These are phyloP conservation scores for Naja naja DNA, from an alignment of 2,113 vertebrate species.

Conservation along the genomic window DNA sequence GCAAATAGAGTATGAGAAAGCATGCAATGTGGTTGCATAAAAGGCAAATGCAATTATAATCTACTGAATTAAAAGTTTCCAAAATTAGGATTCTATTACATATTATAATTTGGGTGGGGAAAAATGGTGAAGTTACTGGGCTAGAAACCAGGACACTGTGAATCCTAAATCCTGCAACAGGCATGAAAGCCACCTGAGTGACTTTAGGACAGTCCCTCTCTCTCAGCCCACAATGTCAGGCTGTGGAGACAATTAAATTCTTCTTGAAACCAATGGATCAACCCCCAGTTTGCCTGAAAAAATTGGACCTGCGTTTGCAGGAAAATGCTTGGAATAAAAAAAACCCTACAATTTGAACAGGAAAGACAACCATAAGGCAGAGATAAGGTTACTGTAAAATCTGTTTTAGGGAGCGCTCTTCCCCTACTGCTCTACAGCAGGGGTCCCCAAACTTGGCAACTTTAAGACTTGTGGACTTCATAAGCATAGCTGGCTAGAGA, in stretches of 20 bases:
- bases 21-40: neutral
- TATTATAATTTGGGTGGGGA: neutral
- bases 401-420: neutral
- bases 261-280: neutral
- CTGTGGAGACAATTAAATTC: neutral
- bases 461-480: too few species aligned
- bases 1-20: neutral
- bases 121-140: neutral
- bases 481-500: too few species aligned
- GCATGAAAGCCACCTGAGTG: neutral
- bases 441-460: too few species aligned
- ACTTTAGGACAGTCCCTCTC: neutral
- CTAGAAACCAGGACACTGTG: neutral
- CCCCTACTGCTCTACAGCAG: too few species aligned
- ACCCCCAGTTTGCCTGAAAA: neutral
- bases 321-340: too few species aligned
- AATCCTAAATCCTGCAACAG: neutral
- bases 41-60: neutral
- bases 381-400: neutral
- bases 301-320: neutral
- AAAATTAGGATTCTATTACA: neutral
- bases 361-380: neutral
- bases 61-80: neutral
- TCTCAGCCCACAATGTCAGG: neutral
- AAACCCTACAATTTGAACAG: neutral